A percentile compares a stretch with the other conserved stretches of the same genome.
Conservation (phyloP, 2,888 invertebrate genomes). For the Anorthoa munda region DNA sequence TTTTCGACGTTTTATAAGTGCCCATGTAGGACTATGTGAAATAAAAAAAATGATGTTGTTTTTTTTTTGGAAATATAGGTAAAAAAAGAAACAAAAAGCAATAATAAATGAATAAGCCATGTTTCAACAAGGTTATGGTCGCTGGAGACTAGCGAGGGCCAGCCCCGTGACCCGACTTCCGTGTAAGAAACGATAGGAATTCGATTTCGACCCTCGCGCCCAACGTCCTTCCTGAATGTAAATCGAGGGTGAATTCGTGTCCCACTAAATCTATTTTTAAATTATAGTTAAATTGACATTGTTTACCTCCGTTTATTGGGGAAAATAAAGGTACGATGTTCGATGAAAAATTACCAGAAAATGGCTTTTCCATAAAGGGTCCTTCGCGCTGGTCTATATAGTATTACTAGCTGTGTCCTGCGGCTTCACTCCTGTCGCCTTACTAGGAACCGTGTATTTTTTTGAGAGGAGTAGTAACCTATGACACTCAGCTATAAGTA, state of each 20-base stretch:
- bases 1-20: no score
- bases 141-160: slow-evolving; percentile 68
- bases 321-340: slow-evolving; percentile 20
- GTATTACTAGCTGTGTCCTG: no score
- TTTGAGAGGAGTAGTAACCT: no score
- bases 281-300: slow-evolving; percentile 78
- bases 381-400: no score
- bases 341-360: slow-evolving; percentile 19
- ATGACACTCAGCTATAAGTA: no score
- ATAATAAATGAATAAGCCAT: slow-evolving; percentile 65
- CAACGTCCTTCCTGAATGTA: slow-evolving; percentile 86
- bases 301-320: slow-evolving; percentile 48
- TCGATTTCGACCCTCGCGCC: slow-evolving; percentile 86
- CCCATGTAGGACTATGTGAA: no score
- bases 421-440: no score
- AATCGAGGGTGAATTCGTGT: slow-evolving; percentile 83
- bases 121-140: slow-evolving; percentile 67
- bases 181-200: slow-evolving; percentile 86
- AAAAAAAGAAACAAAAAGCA: slow-evolving; percentile 14
- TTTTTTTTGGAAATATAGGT: no score
- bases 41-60: no score
- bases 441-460: no score
- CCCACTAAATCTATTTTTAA: slow-evolving; percentile 82
- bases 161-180: slow-evolving; percentile 76
- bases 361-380: slow-evolving; percentile 4